These are phyloP conservation scores for Pangasius mekongensis DNA, from an alignment of 2,797 vertebrate genomes.

Conservation along the genomic window DNA sequence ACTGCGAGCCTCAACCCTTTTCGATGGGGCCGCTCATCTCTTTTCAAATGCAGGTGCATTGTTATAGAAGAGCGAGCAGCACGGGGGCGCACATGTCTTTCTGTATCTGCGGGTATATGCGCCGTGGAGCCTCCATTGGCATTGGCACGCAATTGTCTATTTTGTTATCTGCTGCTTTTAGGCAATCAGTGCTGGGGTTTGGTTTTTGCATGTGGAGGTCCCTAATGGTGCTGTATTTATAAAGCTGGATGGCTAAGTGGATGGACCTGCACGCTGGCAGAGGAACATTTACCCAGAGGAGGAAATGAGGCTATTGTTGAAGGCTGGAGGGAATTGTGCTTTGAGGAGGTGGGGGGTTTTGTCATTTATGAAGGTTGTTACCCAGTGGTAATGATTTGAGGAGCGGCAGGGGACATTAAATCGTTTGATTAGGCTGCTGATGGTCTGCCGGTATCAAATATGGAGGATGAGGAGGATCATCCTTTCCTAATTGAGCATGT, in stretches of 20 bases:
- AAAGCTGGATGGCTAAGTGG: slow-evolving; percentile 66
- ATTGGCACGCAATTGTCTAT: slow-evolving; percentile 17
- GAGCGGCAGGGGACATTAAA: slow-evolving; percentile 58
- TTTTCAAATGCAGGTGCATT: slow-evolving; percentile 38
- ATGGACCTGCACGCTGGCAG: slow-evolving; percentile 57
- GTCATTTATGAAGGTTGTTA: slow-evolving; percentile 66
- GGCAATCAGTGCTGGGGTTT: slow-evolving; percentile 56
- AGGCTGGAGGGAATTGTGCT: slow-evolving; percentile 52
- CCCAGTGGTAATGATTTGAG: slow-evolving; percentile 67
- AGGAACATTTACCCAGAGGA: slow-evolving; percentile 61
- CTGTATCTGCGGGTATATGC: slow-evolving; percentile 32
- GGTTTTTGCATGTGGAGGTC: slow-evolving; percentile 57
- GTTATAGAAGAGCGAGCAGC: slow-evolving; percentile 19
- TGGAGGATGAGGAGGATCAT: slow-evolving; percentile 46
- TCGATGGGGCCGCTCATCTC: slow-evolving; percentile 36
- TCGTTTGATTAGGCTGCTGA: slow-evolving; percentile 60
- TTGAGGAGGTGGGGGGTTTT: slow-evolving; percentile 29
- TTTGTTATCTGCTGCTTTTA: slow-evolving; percentile 46
- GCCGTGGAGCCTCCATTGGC: neutral
- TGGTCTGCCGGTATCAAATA: slow-evolving; percentile 37
- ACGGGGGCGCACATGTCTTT: slow-evolving; percentile 9
- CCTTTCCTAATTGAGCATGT: slow-evolving; percentile 26
- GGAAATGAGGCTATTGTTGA: slow-evolving; percentile 58
- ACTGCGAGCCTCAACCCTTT: slow-evolving; percentile 23
- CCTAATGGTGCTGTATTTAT: slow-evolving; percentile 70